phyloP scores from a whole-genome alignment of 2,888 invertebrate species.

The Lordiphosa fenestrarum region DNA sequence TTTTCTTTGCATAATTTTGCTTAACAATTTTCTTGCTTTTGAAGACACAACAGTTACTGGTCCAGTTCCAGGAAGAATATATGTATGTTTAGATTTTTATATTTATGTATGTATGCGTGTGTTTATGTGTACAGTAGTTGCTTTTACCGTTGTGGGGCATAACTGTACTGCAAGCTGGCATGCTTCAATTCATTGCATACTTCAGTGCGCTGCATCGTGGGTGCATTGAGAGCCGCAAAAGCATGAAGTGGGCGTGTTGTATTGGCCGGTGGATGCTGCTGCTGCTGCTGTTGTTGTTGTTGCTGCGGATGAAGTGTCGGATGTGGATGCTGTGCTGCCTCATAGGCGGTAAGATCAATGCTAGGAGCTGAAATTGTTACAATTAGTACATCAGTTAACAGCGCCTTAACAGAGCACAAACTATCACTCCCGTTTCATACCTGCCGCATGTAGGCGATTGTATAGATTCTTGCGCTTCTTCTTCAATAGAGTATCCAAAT shows the following conservation, averaged over 20 bases:
- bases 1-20: constrained; percentile 40
- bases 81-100: constrained; percentile 17
- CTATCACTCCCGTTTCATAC: constrained; percentile 42
- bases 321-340: constrained; percentile 37
- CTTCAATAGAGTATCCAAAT: constrained; percentile 77
- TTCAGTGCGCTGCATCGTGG: constrained; percentile 47
- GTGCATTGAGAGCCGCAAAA: constrained; percentile 52
- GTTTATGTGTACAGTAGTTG: background rate
- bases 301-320: constrained; percentile 8
- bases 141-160: constrained; percentile 57
- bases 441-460: constrained; percentile 78
- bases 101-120: constrained; percentile 29
- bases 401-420: too few species aligned
- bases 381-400: too few species aligned
- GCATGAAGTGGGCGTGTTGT: constrained; percentile 57
- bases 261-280: constrained; percentile 1
- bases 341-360: constrained; percentile 52
- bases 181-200: constrained; percentile 51
- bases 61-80: constrained; percentile 80
- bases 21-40: constrained; percentile 65
- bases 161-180: constrained; percentile 48
- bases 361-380: constrained; percentile 36
- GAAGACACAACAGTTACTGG: constrained; percentile 81
- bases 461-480: constrained; percentile 79
- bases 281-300: background rate